phyloP scores from a whole-genome alignment of 2,797 vertebrate species.

The Anniella stebbinsi region DNA sequence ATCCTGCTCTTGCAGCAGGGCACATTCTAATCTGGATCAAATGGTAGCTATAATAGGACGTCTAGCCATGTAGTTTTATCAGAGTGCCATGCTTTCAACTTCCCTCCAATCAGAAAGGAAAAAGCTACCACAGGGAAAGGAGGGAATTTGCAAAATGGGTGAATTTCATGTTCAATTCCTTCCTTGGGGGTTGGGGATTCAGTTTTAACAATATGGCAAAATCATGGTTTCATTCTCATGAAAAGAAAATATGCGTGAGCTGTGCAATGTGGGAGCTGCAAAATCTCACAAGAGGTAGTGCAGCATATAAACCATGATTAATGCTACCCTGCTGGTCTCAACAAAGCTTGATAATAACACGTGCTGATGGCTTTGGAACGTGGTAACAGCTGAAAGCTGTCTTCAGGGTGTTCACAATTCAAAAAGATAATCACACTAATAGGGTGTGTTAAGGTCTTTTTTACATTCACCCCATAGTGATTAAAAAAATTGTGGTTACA shows the following conservation, averaged over 20 bases:
- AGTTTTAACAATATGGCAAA: background rate
- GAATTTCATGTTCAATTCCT: background rate
- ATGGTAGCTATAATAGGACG: background rate
- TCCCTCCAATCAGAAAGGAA: background rate
- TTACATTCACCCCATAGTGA: background rate
- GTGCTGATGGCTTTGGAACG: slow-evolving; percentile 11
- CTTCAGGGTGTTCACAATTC: slow-evolving; percentile 33
- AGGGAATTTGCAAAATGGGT: background rate
- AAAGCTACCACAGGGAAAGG: background rate
- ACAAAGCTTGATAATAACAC: slow-evolving; percentile 40
- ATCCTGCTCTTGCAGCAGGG: background rate
- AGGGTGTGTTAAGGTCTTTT: slow-evolving; percentile 25
- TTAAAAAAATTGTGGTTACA: background rate
- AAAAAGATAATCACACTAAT: slow-evolving; percentile 56
- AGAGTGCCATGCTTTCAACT: background rate
- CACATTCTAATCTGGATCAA: background rate
- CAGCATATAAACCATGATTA: slow-evolving; percentile 42
- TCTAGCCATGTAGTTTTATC: background rate
- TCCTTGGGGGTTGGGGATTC: background rate
- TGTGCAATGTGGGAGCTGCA: background rate
- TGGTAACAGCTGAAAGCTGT: slow-evolving; percentile 37
- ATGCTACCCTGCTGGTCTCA: slow-evolving; percentile 39
- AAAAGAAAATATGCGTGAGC: background rate
- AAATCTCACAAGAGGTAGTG: background rate
- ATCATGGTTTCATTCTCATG: background rate